A percentile compares a stretch with the other conserved stretches of the same genome.
phyloP scores from a whole-genome alignment of 1,140 invertebrate species.

The Orchesella cincta region DNA sequence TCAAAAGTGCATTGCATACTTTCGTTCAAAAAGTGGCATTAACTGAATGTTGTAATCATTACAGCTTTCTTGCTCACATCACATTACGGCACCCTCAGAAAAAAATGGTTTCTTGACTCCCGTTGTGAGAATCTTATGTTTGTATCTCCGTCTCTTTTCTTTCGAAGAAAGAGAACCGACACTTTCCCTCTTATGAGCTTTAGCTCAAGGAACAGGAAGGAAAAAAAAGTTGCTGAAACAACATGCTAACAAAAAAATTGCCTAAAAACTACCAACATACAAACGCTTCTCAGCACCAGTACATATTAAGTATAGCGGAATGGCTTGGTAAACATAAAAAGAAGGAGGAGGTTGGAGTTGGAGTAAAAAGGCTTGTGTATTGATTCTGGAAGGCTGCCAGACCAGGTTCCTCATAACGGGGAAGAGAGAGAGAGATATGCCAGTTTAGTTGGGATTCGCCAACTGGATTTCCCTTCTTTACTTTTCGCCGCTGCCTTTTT shows the following conservation, averaged over 20 bases:
- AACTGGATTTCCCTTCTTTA: too few species aligned
- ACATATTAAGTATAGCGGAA: too few species aligned
- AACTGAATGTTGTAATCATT: not conserved
- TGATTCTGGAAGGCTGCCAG: conserved; percentile 17
- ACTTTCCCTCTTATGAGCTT: too few species aligned
- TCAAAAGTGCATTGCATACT: not conserved
- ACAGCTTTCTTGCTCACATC: not conserved
- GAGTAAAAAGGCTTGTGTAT: conserved; percentile 1
- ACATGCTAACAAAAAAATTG: conserved; percentile 6
- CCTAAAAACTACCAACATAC: not conserved
- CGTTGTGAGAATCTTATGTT: too few species aligned
- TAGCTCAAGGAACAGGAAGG: too few species aligned
- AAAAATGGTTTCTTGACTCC: not conserved
- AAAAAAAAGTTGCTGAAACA: not conserved
- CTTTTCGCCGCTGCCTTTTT: too few species aligned
- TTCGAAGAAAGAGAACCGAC: not conserved
- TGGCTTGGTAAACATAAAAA: too few species aligned
- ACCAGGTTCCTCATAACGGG: not conserved
- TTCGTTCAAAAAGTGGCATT: not conserved
- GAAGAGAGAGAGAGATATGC: too few species aligned
- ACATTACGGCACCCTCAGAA: not conserved
- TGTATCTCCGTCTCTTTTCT: not conserved
- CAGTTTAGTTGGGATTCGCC: too few species aligned
- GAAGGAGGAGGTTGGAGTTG: not conserved
- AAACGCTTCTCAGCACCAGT: too few species aligned